Conservation (phyloP, 1,140 invertebrate species). For the Conopomorpha cramerella region DNA sequence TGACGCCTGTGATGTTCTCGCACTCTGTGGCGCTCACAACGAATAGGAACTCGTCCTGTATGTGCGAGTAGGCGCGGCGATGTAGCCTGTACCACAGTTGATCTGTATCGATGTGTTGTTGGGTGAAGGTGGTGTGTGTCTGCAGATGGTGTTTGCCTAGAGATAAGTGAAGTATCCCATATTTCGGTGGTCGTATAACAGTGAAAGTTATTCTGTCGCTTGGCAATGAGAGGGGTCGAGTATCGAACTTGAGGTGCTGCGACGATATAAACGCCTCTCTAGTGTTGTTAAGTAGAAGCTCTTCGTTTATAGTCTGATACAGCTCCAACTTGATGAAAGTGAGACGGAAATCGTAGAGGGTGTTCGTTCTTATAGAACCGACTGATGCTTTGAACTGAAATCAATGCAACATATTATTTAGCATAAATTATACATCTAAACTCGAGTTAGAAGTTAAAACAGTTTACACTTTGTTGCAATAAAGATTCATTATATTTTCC, state of each 20-base stretch:
- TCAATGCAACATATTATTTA: too few species aligned
- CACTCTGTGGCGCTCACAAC: constrained; percentile 79
- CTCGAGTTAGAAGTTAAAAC: too few species aligned
- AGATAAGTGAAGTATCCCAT: constrained; percentile 64
- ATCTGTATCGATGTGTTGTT: constrained; percentile 77
- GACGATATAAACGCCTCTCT: constrained; percentile 67
- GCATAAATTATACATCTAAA: too few species aligned
- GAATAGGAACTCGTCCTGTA: constrained; percentile 76
- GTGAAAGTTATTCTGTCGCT: constrained; percentile 71
- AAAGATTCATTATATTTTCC: too few species aligned
- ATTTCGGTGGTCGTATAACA: constrained; percentile 64
- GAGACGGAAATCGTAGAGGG: constrained; percentile 80
- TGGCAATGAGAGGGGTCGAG: constrained; percentile 70
- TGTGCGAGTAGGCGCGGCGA: constrained; percentile 74
- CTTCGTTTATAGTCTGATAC: constrained; percentile 60
- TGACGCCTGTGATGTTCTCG: constrained; percentile 67
- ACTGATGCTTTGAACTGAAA: constrained; percentile 75
- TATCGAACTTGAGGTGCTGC: constrained; percentile 70
- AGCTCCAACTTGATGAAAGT: constrained; percentile 81
- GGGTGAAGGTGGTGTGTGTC: constrained; percentile 77
- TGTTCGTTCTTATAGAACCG: constrained; percentile 64
- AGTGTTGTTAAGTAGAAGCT: constrained; percentile 68
- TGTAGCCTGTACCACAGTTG: constrained; percentile 72
- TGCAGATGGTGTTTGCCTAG: constrained; percentile 62
- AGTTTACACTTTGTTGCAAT: too few species aligned